Evolutionary conservation across 2,113 vertebrate species (phyloP).

Genomic region (Tretioscincus oriximinensis): DNA sequence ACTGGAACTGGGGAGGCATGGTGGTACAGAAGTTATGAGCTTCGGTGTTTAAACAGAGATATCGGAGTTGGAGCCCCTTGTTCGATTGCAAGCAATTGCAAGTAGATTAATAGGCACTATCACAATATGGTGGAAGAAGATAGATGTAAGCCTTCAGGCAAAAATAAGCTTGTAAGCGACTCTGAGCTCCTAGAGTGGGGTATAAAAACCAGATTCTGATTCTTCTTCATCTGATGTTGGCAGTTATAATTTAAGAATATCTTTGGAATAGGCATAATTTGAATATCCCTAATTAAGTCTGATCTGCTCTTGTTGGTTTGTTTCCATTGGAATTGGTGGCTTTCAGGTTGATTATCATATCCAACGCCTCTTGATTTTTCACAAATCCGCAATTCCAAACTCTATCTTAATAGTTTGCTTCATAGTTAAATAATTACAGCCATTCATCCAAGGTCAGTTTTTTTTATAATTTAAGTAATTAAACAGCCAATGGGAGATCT

Average conservation of each 20-base stretch:
- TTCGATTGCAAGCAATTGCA: too few relatives aligned
- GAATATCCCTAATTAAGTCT: not conserved
- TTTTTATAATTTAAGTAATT: slow-evolving; percentile 20
- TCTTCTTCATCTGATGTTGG: too few relatives aligned
- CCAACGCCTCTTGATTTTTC: slow-evolving; percentile 25
- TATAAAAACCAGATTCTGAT: too few relatives aligned
- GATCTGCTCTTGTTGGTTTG: not conserved
- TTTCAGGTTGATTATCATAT: not conserved
- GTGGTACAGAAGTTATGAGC: not conserved
- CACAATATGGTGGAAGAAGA: too few relatives aligned
- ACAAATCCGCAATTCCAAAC: not conserved
- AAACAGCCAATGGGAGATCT: slow-evolving; percentile 12
- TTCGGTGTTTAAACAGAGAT: too few relatives aligned
- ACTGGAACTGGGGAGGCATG: not conserved
- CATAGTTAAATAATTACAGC: slow-evolving; percentile 22
- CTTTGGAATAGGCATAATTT: too few relatives aligned
- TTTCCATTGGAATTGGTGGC: not conserved
- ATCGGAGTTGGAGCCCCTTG: too few relatives aligned
- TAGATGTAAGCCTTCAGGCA: too few relatives aligned
- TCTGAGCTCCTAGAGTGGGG: too few relatives aligned
- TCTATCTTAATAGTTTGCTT: slow-evolving; percentile 5
- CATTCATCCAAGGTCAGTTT: slow-evolving; percentile 29
- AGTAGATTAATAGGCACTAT: too few relatives aligned
- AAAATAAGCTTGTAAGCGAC: too few relatives aligned
- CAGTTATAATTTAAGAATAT: too few relatives aligned